Conservation (phyloP, 30 jellyfish, hydroid and myxozoan species). For the Nemopilema nomurai region DNA sequence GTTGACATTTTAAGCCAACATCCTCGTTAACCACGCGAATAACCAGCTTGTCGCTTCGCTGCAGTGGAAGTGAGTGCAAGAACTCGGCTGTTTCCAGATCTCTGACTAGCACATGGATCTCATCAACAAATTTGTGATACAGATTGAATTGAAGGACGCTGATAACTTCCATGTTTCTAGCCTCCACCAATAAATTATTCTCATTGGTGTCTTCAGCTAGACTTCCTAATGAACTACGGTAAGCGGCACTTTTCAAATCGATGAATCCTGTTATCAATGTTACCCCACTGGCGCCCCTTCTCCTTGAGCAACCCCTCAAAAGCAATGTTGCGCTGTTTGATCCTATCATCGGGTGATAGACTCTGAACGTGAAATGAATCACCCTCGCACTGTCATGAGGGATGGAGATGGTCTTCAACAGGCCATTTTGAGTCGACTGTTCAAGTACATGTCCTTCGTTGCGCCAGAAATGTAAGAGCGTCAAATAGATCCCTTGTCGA, state of each 20-base stretch:
- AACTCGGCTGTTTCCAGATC: slow-evolving; percentile 8
- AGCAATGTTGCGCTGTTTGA: not conserved
- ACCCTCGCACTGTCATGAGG: not conserved
- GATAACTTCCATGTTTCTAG: slow-evolving; percentile 34
- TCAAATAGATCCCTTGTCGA: too few relatives aligned
- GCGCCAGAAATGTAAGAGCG: not conserved
- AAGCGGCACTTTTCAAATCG: not conserved
- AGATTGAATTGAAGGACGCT: slow-evolving; percentile 17
- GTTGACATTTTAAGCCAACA: slow-evolving; percentile 14
- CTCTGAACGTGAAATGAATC: not conserved
- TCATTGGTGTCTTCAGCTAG: not conserved
- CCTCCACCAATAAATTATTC: not conserved
- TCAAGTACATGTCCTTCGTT: not conserved
- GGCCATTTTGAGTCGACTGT: not conserved
- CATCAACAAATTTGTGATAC: not conserved
- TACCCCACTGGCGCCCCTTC: not conserved
- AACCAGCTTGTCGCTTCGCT: slow-evolving; percentile 19
- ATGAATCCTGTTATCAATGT: slow-evolving; percentile 6
- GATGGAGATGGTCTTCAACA: not conserved
- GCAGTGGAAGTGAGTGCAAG: slow-evolving; percentile 11
- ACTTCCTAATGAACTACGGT: slow-evolving; percentile 6
- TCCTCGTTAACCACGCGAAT: slow-evolving; percentile 6
- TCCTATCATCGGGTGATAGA: not conserved
- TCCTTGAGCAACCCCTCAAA: not conserved
- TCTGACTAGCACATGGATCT: slow-evolving; percentile 20